A percentile compares a stretch with the other conserved stretches of the same genome.
phyloP scores from a whole-genome alignment of 2,113 vertebrate species.

The Emydura subglobosa region DNA sequence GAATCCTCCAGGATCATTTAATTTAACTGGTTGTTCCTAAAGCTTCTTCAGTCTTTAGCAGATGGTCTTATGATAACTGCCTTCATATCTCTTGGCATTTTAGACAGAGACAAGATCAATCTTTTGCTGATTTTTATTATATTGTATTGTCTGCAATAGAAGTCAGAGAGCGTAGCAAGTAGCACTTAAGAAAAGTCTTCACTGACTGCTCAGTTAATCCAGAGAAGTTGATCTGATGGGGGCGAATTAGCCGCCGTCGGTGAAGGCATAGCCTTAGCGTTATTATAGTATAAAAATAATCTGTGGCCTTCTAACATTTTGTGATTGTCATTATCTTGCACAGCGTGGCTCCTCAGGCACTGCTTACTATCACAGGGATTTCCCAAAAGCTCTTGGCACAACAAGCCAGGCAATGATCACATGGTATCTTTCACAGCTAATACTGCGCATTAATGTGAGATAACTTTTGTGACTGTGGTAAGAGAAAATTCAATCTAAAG shows the following conservation, averaged over 20 bases:
- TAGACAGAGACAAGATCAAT: not conserved
- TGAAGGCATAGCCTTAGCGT: no score
- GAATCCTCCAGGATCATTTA: not conserved
- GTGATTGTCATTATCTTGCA: not conserved
- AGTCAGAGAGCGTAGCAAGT: not conserved
- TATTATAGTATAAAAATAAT: not conserved
- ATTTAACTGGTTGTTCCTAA: not conserved
- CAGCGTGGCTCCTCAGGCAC: not conserved
- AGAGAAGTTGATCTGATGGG: no score
- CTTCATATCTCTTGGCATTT: not conserved
- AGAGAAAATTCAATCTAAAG: not conserved
- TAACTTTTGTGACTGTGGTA: not conserved
- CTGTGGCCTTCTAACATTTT: not conserved
- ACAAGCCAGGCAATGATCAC: not conserved
- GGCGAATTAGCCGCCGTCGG: no score
- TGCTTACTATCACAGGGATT: not conserved
- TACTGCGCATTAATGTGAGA: no score
- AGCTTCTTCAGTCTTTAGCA: not conserved
- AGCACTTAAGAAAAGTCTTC: not conserved
- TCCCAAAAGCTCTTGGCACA: not conserved
- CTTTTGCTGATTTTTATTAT: not conserved
- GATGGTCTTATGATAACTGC: not conserved
- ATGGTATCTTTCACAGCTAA: no score
- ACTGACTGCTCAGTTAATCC: no score
- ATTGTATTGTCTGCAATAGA: not conserved